A percentile compares a stretch with the other conserved stretches of the same genome.
Evolutionary conservation across 23 tunicate genomes (phyloP).

Genomic region (Trididemnum clinides): DNA sequence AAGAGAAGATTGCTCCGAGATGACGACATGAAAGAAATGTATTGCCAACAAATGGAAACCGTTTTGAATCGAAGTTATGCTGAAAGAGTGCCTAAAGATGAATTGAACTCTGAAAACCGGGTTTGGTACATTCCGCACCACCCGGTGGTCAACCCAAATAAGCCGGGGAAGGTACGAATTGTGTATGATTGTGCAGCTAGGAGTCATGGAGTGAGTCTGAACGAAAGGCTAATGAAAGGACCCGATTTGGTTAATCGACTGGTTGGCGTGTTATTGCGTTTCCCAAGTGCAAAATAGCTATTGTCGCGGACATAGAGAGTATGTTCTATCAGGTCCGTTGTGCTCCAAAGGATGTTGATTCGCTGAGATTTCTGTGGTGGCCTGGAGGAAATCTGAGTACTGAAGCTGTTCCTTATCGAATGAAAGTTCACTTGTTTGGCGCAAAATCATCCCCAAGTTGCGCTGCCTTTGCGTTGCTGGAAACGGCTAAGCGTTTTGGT

Average conservation of each 20-base stretch:
- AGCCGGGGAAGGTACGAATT: conserved; percentile 26
- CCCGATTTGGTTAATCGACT: conserved; percentile 38
- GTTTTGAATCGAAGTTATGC: background rate
- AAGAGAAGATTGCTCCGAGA: background rate
- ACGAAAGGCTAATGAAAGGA: conserved; percentile 25
- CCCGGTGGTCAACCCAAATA: background rate
- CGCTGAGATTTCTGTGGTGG: conserved; percentile 36
- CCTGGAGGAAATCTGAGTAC: background rate
- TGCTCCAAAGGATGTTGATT: background rate
- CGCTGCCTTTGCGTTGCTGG: conserved; percentile 5
- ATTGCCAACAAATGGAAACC: background rate
- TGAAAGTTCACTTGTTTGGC: conserved; percentile 39
- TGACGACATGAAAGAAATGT: background rate
- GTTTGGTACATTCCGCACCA: conserved; percentile 11
- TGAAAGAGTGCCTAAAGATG: background rate
- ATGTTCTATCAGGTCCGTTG: conserved; percentile 44
- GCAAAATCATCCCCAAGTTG: conserved; percentile 26
- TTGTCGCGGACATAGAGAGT: conserved; percentile 16
- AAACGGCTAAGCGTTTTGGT: background rate
- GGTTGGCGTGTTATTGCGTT: conserved; percentile 15
- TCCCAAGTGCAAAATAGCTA: conserved; percentile 22
- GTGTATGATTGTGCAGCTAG: conserved; percentile 12
- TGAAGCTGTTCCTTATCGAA: background rate
- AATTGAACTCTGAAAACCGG: background rate
- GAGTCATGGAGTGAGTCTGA: background rate